Base-by-base conservation (phyloP, 30 jellyfish, hydroid and myxozoan species). In the Cassiopea andromeda region DNA sequence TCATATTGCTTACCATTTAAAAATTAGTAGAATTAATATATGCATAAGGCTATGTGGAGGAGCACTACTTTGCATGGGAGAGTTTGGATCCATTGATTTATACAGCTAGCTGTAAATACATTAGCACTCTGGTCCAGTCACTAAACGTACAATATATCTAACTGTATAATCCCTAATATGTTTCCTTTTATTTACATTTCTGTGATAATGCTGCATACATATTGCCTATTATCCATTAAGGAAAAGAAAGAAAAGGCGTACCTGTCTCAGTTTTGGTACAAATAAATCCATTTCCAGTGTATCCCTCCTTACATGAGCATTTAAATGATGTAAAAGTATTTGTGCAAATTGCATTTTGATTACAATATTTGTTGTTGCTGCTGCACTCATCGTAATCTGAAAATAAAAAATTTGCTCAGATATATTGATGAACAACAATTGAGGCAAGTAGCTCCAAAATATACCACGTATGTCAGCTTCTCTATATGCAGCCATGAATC, bases 251-350 rank as follows among this genome's bases (percentile, higher is more conserved):
- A 7, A 27, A 16, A 43, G 27, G 4, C 50, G 16, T 1, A 77
- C 85, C 85, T 46, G 72, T 46, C 17, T 46, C 81, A 14, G 44
- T 81, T 45, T 60, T 45, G 64, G 78, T 69, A 19, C 89, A 81
- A 69, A 72, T 44, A 45, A 81, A 81, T 17, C 89, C 89, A 64
- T 81, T 81, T 67, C 89, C 89, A 13, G 44, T 48, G 47, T 81
- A 81, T 7, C 80, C 81, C 7, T 78, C 19, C 48, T 64, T 81
- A 78, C 89, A 81, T 7, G 78, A 46, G 18, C 89, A 81, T 12
- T 12, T 18, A 64, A 59, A 81, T 1, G 89, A 81, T 1, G 70
- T 44, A 47, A 19, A 18, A 2, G 81, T 60, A 7, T 81, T 81
- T 13, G 71, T 81, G 45, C 89, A 81, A 15, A 81, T 14, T 1